Evolutionary conservation across 2,797 vertebrate species (phyloP).

Genomic region (Peromyscus melanophrys): DNA sequence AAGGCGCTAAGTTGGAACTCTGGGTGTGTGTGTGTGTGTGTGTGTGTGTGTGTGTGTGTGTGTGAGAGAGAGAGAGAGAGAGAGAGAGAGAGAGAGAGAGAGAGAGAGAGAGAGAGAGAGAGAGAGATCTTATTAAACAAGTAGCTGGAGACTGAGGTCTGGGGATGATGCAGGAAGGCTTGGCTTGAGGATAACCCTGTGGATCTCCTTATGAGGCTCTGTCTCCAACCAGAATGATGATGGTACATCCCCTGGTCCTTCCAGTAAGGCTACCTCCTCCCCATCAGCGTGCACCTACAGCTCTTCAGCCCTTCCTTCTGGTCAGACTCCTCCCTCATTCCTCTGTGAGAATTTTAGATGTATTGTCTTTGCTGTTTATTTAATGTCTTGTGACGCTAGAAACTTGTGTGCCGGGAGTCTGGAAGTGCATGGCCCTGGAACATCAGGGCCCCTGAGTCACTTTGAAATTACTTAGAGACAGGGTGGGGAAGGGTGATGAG

Average conservation of each 20-base stretch:
- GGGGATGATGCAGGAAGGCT: not conserved
- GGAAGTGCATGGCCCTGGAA: not conserved
- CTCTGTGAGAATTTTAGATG: not conserved
- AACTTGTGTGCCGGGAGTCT: not conserved
- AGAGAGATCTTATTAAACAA: too few relatives aligned
- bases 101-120: too few relatives aligned
- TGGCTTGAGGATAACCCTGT: not conserved
- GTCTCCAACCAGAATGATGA: not conserved
- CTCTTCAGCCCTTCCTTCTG: not conserved
- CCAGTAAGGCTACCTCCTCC: not conserved
- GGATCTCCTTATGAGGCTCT: not conserved
- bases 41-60: not conserved
- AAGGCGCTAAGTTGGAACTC: not conserved
- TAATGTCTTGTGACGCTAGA: not conserved
- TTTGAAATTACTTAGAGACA: not conserved
- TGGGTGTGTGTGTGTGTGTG: not conserved
- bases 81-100: too few relatives aligned
- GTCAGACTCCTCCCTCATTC: not conserved
- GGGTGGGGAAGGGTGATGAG: not conserved
- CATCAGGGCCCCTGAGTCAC: conserved; percentile 19
- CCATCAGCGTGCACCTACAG: accelerated
- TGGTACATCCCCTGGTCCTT: not conserved
- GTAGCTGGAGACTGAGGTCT: too few relatives aligned
- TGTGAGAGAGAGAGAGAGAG: too few relatives aligned
- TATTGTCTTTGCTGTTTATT: not conserved